phyloP scores from a whole-genome alignment of 2,113 vertebrate genomes.

The Trematocara variabile region DNA sequence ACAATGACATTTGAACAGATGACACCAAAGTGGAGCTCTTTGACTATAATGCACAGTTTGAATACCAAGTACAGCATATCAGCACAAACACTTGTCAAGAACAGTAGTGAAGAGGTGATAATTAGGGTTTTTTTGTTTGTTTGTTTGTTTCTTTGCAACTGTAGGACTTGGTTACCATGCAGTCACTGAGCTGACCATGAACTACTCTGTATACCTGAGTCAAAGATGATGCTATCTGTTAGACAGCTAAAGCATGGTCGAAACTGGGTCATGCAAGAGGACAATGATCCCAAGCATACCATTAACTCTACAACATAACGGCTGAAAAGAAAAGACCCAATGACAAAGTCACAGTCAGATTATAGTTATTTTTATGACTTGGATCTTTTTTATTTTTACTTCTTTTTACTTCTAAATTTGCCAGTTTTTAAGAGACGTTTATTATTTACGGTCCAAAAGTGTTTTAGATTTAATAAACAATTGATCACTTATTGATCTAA shows the following conservation, averaged over 20 bases:
- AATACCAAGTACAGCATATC: not conserved
- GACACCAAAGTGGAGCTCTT: not conserved
- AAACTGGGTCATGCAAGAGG: not conserved
- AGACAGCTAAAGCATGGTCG: not conserved
- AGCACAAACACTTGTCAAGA: not conserved
- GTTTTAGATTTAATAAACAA: not conserved
- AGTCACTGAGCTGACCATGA: not conserved
- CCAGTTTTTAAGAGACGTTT: not conserved
- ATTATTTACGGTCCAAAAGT: not conserved
- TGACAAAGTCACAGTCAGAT: not conserved
- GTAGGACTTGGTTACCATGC: not conserved
- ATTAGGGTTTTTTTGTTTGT: accelerated
- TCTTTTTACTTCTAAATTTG: not conserved
- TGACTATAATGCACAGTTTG: not conserved
- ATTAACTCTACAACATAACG: not conserved
- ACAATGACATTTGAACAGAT: not conserved
- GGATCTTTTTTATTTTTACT: not conserved
- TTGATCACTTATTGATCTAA: not conserved
- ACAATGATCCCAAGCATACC: not conserved
- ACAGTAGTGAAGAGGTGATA: not conserved
- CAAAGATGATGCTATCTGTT: not conserved
- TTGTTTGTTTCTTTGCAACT: not conserved
- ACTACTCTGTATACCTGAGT: not conserved
- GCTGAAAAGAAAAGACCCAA: not conserved
- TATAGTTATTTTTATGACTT: not conserved